Conservation (phyloP, 2,888 invertebrate species). For the Caenorhabditis macrosperma region DNA sequence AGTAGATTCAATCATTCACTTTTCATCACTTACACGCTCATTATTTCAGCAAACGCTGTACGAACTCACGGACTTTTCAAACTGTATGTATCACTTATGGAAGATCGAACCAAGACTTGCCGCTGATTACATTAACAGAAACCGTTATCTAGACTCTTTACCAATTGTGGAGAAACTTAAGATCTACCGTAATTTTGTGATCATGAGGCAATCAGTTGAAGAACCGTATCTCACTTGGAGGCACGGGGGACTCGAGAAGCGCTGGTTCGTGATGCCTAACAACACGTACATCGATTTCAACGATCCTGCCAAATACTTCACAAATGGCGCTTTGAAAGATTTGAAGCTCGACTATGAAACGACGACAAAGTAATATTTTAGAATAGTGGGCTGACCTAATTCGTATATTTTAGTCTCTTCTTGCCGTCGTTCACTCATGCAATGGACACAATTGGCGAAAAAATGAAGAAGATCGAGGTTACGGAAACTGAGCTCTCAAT, state of each 20-base stretch:
- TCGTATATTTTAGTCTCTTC: constrained; percentile 71
- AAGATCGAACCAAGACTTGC: constrained; percentile 74
- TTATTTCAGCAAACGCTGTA: constrained; percentile 43
- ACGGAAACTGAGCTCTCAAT: constrained; percentile 70
- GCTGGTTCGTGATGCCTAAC: constrained; percentile 78
- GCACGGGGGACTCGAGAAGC: constrained; percentile 70
- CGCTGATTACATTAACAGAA: constrained; percentile 70
- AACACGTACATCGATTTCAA: constrained; percentile 72
- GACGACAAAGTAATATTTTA: constrained; percentile 63
- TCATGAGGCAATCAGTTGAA: constrained; percentile 75
- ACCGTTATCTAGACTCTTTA: constrained; percentile 43
- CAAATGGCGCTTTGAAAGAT: constrained; percentile 65
- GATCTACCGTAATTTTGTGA: constrained; percentile 74
- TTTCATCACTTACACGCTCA: background rate
- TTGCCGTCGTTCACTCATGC: constrained; percentile 73
- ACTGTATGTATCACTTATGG: constrained; percentile 78
- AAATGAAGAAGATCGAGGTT: constrained; percentile 70
- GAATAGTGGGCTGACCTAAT: background rate
- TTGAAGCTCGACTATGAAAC: constrained; percentile 73
- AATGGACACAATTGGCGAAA: constrained; percentile 71
- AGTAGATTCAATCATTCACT: no score
- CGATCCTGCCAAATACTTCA: constrained; percentile 71
- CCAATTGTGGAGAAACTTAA: constrained; percentile 63
- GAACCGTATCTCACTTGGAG: constrained; percentile 77
- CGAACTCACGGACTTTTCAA: constrained; percentile 73